Evolutionary conservation across 1,140 invertebrate genomes (phyloP), one percentile per base, ranked within the genome.

Genomic region (Phthorimaea operculella): DNA sequence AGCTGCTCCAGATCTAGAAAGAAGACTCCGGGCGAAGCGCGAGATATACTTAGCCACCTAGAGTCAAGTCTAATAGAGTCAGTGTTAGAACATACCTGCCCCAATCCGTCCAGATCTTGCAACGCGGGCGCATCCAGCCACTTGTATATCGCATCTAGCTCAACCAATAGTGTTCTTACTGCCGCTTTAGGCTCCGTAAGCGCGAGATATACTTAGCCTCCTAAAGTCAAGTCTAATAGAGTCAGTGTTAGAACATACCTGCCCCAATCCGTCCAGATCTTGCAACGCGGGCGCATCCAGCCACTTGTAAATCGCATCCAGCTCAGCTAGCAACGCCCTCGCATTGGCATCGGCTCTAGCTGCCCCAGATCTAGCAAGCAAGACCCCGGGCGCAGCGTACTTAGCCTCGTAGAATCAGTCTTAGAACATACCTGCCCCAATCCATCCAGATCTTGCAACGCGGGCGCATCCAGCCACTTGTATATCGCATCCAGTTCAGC

Each of bases 41-140:
- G n/a, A n/a, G n/a, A n/a, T n/a, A n/a, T n/a, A 15, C 7, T 12
- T 7, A 7, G 7, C 34, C 34, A 7, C 7, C 12, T 12, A 36
- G 34, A 7, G 12, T 28, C 21, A 6, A 28, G 21, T 28, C 21
- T 28, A n/a, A n/a, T n/a, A n/a, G n/a, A n/a, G n/a, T n/a, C n/a
- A n/a, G n/a, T n/a, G n/a, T n/a, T n/a, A n/a, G 6, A 28, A 28
- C 21, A 28, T 28, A 28, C 21, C 21, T 28, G 21, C 15, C 45
- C 48, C 34, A 74, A 59, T 0, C 59, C 55, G 51, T 80, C 75
- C 7, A 76, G 60, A 51, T 75, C 70, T 4, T 56, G 52, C 17
- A 80, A 64, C 44, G 70, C 62, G 39, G 74, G 70, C 17, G 69
- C 58, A 33, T 80, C 77, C 16, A 78, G 69, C 75, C 77, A 78